Evolutionary conservation across 1,140 invertebrate species (phyloP).

Genomic region (Andricus grossulariae): DNA sequence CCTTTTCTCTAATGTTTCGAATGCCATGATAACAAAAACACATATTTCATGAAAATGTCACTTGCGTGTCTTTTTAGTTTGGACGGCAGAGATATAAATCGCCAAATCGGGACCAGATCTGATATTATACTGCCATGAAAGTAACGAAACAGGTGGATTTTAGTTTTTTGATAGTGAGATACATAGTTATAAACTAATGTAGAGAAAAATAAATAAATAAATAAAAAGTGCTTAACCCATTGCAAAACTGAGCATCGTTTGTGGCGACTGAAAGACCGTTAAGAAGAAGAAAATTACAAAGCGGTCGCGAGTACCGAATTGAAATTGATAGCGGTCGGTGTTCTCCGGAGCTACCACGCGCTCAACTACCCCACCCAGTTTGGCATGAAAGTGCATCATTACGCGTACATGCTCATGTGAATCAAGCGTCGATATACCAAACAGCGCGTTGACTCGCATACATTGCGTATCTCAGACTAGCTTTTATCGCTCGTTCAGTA

Average conservation of each 20-base stretch:
- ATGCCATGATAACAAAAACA: no score
- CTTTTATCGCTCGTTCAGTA: slow-evolving; percentile 12
- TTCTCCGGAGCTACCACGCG: slow-evolving; percentile 19
- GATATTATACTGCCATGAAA: no score
- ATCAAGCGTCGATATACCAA: slow-evolving; percentile 35
- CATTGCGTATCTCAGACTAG: slow-evolving; percentile 8
- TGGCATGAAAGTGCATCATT: slow-evolving; percentile 17
- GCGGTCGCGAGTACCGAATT: slow-evolving; percentile 36
- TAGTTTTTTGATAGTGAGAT: no score
- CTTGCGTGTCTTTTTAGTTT: no score
- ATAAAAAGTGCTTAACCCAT: neutral
- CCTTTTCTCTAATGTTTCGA: no score
- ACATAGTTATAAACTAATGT: no score
- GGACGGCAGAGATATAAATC: no score
- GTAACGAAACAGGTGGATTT: no score
- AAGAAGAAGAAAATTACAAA: slow-evolving; percentile 36
- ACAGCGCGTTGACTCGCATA: neutral
- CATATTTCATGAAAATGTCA: no score
- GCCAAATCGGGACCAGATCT: no score
- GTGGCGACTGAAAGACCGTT: no score
- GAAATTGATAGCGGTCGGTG: slow-evolving; percentile 39
- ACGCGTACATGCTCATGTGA: slow-evolving; percentile 32
- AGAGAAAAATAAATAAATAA: no score
- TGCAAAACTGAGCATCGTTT: neutral
- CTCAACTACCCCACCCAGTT: neutral